Conservation (phyloP, 2,113 vertebrate genomes). For the Etheostoma spectabile region DNA sequence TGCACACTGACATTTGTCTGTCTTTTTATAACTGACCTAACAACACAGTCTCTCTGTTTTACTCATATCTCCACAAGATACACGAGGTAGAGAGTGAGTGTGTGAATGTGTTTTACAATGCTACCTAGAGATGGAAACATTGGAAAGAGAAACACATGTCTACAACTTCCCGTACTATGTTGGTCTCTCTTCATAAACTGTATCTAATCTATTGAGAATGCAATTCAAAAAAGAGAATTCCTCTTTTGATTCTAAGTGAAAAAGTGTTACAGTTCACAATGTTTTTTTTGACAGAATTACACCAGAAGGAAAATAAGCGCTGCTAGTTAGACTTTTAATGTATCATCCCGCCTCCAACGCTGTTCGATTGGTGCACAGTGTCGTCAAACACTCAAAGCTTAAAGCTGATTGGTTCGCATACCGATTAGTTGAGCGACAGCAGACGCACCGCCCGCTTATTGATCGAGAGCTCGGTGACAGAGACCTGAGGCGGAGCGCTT, state of each 20-base stretch:
- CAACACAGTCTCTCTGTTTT: background rate
- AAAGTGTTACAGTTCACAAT: too few species aligned
- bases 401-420: slow-evolving; percentile 42
- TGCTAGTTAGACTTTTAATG: background rate
- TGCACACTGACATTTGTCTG: slow-evolving; percentile 30
- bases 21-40: slow-evolving; percentile 40
- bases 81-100: background rate
- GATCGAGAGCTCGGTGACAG: slow-evolving; percentile 14
- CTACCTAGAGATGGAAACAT: too few species aligned
- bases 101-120: background rate
- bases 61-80: background rate
- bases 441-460: slow-evolving; percentile 71
- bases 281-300: background rate
- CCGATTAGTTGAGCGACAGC: slow-evolving; percentile 11
- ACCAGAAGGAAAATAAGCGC: background rate
- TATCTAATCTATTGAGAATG: too few species aligned
- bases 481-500: slow-evolving; percentile 9
- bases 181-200: too few species aligned
- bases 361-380: background rate
- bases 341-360: background rate
- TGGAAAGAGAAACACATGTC: too few species aligned
- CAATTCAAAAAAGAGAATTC: too few species aligned
- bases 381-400: background rate
- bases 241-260: too few species aligned
- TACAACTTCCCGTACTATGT: too few species aligned